These are phyloP conservation scores for Jacana jacana DNA, from an alignment of 2,113 vertebrate genomes.

Conservation along the genomic window DNA sequence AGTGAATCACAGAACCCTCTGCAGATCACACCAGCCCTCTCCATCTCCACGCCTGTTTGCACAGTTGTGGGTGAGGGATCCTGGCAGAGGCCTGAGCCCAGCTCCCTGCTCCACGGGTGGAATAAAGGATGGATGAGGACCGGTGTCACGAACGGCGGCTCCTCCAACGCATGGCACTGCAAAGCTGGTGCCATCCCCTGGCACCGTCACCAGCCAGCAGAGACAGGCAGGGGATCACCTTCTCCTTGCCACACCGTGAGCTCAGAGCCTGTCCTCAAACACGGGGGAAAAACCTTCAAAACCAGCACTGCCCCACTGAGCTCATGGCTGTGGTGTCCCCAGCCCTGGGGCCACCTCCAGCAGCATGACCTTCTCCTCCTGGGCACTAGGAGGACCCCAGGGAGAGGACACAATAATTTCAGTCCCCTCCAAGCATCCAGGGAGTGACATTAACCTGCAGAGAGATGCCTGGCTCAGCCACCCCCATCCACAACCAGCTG, in stretches of 20 bases:
- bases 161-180: rapidly evolving
- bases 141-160: too few species aligned
- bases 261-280: neutral
- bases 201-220: neutral
- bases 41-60: neutral
- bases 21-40: neutral
- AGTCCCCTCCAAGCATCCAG: neutral
- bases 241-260: rapidly evolving
- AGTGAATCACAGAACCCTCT: rapidly evolving
- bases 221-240: neutral
- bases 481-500: neutral
- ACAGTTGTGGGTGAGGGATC: neutral
- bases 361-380: neutral
- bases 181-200: rapidly evolving
- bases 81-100: neutral
- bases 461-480: neutral
- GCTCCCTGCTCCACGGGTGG: neutral
- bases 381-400: neutral
- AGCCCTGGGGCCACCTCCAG: neutral
- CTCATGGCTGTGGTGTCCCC: neutral
- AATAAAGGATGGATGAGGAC: neutral
- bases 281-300: neutral
- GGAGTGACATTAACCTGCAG: neutral
- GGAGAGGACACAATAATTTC: neutral
- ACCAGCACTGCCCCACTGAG: neutral